Evolutionary conservation across 92 coral and sea anemone species (phyloP).

Genomic region (Phenganax stokvisi): DNA sequence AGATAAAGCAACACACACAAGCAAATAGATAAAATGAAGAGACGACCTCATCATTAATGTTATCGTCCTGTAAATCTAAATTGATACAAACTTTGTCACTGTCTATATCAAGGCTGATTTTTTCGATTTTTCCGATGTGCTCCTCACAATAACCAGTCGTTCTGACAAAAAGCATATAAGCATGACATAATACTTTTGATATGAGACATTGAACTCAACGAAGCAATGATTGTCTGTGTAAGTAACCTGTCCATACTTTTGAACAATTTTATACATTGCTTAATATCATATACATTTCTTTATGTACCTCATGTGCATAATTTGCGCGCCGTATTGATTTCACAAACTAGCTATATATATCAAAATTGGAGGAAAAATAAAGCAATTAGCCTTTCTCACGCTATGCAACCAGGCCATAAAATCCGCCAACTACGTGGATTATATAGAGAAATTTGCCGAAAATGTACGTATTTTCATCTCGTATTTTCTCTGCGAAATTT

Average conservation of each 20-base stretch:
- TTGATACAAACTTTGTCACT: no score
- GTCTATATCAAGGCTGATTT: no score
- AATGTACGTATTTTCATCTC: no score
- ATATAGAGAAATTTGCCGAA: no score
- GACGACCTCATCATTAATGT: neutral
- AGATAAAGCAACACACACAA: slow-evolving; percentile 7
- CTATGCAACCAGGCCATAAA: no score
- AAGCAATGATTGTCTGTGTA: neutral
- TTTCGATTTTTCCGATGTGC: neutral
- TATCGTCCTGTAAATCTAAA: neutral
- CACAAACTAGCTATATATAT: no score
- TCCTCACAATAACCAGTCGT: neutral
- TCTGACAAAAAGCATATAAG: neutral
- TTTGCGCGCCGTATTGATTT: no score
- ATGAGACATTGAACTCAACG: slow-evolving; percentile 20
- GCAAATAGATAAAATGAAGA: neutral
- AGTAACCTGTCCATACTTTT: slow-evolving; percentile 6
- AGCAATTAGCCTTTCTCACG: no score
- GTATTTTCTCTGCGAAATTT: no score
- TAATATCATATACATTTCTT: neutral
- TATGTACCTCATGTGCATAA: no score
- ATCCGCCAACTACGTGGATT: no score
- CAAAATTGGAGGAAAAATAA: no score
- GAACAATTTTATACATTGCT: neutral
- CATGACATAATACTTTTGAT: slow-evolving; percentile 13